Evolutionary conservation across 1,140 invertebrate species (phyloP), one percentile per base, ranked within the genome.

Genomic region (Melanaphis sacchari): DNA sequence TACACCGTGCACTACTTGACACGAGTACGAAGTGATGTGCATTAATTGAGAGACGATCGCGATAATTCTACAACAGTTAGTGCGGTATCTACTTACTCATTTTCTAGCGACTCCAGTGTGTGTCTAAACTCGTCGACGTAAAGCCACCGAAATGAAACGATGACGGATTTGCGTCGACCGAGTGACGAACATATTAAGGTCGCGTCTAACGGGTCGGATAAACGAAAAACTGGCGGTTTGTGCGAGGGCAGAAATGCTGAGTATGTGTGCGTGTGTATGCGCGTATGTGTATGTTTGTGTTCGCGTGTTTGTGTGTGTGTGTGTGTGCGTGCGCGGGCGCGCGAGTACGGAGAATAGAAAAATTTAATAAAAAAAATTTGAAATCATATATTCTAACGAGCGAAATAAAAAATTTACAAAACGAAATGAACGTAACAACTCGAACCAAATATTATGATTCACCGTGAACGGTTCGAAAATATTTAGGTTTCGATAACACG

Each of bases 401-500:
- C 36, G 76, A n/a, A 36, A 38, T 36, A 38, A 82, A 0, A 82
- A 82, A 36, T 9, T 38, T 9, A 9, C 18, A 22, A 18, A 22
- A 82, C 36, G 8, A 82, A 82, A 82, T 82, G 38, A 38, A 22
- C 15, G 36, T 40, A 90, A 38, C 26, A n/a, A 66, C 9, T 3
- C 31, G 31, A 1, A 66, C 31, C 31, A 76, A n/a, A 76, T 76
- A 4, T n/a, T 18, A 76, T 15, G 18, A 76, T n/a, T 36, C n/a
- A 24, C 59, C 59, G 31, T 76, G 59, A 1, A 76, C 38, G 76
- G 41, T n/a, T 81, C 54, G 54, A 82, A 91, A 91, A 76, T 91
- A 91, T 91, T 91, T 91, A 91, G 59, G 90, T 76, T 91, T 82
- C 66, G 90, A 82, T 91, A 82, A 81, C 90, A 91, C 90, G 90